A percentile compares a stretch with the other conserved stretches of the same genome.
Evolutionary conservation across 2,888 invertebrate genomes (phyloP).

Genomic region (Platynereis dumerilii): DNA sequence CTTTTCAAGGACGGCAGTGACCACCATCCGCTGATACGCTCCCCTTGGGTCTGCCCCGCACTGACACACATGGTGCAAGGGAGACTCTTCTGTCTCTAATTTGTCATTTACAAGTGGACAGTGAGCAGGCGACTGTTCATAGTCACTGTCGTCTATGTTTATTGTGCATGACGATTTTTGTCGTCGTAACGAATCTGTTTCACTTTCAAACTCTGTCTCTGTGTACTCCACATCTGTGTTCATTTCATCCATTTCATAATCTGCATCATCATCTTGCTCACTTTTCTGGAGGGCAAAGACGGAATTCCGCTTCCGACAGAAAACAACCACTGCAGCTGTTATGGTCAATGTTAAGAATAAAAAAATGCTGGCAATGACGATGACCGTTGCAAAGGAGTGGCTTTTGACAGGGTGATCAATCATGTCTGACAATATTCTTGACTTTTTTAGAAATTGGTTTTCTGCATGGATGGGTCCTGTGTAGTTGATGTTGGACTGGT

Average conservation of each 20-base stretch:
- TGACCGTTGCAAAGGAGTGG: slow-evolving; percentile 41
- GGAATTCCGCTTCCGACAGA: slow-evolving; percentile 58
- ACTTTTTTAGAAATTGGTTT: slow-evolving; percentile 25
- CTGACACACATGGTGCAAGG: slow-evolving; percentile 15
- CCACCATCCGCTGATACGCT: slow-evolving; percentile 32
- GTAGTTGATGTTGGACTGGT: slow-evolving; percentile 10
- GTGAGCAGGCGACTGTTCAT: slow-evolving; percentile 25
- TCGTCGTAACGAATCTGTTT: slow-evolving; percentile 14
- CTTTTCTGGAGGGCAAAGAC: slow-evolving; percentile 54
- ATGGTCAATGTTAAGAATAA: slow-evolving; percentile 50
- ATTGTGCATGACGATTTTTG: background rate
- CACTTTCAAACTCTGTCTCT: slow-evolving; percentile 25
- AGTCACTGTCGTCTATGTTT: slow-evolving; percentile 19
- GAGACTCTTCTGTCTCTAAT: slow-evolving; percentile 19
- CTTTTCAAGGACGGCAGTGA: slow-evolving; percentile 33
- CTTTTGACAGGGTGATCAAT: slow-evolving; percentile 8
- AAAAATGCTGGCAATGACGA: slow-evolving; percentile 53
- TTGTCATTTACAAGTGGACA: slow-evolving; percentile 16
- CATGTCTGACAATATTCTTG: slow-evolving; percentile 21
- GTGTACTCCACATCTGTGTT: slow-evolving; percentile 33
- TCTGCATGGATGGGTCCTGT: slow-evolving; percentile 7
- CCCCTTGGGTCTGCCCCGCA: slow-evolving; percentile 21
- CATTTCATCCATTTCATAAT: slow-evolving; percentile 53
- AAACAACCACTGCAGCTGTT: slow-evolving; percentile 50
- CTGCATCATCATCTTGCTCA: slow-evolving; percentile 49